A percentile compares a stretch with the other conserved stretches of the same genome.
Evolutionary conservation across 2,888 invertebrate species (phyloP).

Genomic region (Graphium colonna): DNA sequence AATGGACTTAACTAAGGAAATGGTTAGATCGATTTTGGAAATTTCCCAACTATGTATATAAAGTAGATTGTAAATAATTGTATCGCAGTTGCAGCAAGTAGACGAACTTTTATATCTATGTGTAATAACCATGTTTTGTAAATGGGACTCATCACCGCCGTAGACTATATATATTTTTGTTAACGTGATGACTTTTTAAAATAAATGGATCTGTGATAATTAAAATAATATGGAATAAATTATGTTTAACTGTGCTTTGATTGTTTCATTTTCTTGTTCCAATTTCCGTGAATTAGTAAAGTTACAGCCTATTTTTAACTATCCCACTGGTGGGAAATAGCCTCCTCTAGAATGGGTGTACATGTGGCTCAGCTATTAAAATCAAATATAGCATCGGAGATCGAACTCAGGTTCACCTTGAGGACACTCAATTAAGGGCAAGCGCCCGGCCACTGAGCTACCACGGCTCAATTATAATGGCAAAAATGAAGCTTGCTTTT

Average conservation of each 20-base stretch:
- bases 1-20: slow-evolving; percentile 19
- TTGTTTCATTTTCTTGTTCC: slow-evolving; percentile 24
- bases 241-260: slow-evolving; percentile 74
- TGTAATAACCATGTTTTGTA: slow-evolving; percentile 52
- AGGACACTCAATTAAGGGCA: no score
- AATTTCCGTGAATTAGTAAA: no score
- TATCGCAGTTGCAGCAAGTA: slow-evolving; percentile 44
- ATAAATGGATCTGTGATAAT: slow-evolving; percentile 80
- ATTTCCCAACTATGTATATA: slow-evolving; percentile 55
- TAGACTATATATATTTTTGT: slow-evolving; percentile 78
- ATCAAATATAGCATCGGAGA: no score
- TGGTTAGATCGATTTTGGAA: slow-evolving; percentile 13
- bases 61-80: slow-evolving; percentile 65
- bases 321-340: no score
- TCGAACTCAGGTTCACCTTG: no score
- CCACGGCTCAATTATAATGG: no score
- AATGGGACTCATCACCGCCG: slow-evolving; percentile 56
- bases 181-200: slow-evolving; percentile 78
- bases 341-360: no score
- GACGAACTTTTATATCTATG: slow-evolving; percentile 30
- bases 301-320: no score
- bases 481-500: no score
- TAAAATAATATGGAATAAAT: slow-evolving; percentile 78
- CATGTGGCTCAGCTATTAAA: no score
- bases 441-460: no score